A percentile compares a stretch with the other conserved stretches of the same genome.
Evolutionary conservation across 1,140 invertebrate species (phyloP).

Genomic region (Plutomurus gul): DNA sequence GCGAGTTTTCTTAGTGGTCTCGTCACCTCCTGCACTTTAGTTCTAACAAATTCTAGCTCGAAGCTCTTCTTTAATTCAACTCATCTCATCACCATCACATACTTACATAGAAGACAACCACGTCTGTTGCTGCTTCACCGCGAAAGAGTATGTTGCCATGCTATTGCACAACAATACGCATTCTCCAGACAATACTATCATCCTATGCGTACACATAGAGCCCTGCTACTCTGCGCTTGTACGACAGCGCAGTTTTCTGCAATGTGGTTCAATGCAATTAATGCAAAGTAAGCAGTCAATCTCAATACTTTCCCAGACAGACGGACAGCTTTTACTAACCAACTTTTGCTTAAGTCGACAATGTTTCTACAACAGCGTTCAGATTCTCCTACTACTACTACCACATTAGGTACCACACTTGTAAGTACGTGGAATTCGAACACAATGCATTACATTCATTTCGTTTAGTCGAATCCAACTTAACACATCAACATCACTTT

Average conservation of each 20-base stretch:
- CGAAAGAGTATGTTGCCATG: neutral
- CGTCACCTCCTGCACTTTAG: constrained; percentile 23
- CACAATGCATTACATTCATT: constrained; percentile 7
- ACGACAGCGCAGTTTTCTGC: neutral
- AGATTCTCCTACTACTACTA: neutral
- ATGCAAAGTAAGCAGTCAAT: neutral
- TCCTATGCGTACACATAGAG: neutral
- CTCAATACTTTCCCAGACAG: neutral
- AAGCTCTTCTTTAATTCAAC: constrained; percentile 10
- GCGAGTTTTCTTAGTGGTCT: neutral
- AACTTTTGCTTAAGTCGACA: neutral
- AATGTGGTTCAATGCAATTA: neutral
- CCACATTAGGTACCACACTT: neutral
- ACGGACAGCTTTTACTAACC: constrained; percentile 1
- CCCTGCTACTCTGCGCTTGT: neutral
- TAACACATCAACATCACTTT: constrained; percentile 5
- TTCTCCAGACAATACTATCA: neutral
- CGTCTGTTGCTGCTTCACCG: neutral
- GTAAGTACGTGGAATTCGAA: neutral
- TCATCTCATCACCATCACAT: constrained; percentile 4
- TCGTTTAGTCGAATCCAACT: neutral
- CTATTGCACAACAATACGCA: neutral
- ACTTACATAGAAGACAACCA: neutral
- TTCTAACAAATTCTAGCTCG: constrained; percentile 22
- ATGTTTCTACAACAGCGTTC: neutral